Evolutionary conservation across 2,888 invertebrate species (phyloP).

Genomic region (Chrysina gloriosa): DNA sequence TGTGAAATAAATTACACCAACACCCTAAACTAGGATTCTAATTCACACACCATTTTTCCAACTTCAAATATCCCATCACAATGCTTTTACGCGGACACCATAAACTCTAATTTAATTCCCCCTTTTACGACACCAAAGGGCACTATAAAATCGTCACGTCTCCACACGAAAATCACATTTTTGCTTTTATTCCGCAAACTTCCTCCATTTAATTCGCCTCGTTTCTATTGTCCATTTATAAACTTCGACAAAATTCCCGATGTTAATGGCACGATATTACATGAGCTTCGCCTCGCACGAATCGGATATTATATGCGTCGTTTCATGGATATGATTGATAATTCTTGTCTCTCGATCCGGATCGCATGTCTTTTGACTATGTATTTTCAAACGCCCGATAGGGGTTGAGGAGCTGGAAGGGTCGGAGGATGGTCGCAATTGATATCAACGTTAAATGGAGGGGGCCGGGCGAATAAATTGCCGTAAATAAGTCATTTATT

Average conservation of each 20-base stretch:
- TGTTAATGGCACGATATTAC: no score
- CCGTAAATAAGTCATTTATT: conserved; percentile 38
- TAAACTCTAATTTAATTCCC: conserved; percentile 8
- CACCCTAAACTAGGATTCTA: no score
- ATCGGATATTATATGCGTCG: not conserved
- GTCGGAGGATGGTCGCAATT: not conserved
- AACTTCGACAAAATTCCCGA: no score
- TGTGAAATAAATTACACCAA: no score
- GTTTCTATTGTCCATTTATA: no score
- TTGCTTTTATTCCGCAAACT: not conserved
- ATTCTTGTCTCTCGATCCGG: not conserved
- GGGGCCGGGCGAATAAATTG: conserved; percentile 1
- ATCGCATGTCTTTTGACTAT: not conserved
- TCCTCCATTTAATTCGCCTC: no score
- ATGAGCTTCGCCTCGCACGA: not conserved
- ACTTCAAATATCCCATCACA: no score
- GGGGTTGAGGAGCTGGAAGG: not conserved
- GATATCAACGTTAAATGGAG: conserved; percentile 9
- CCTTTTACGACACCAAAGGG: not conserved
- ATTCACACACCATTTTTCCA: no score
- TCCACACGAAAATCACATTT: not conserved
- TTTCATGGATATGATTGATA: not conserved
- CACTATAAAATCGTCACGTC: conserved; percentile 5
- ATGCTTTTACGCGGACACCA: not conserved
- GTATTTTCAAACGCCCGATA: not conserved